Base-by-base conservation (phyloP, 2,888 invertebrate species). In the Troides helena region DNA sequence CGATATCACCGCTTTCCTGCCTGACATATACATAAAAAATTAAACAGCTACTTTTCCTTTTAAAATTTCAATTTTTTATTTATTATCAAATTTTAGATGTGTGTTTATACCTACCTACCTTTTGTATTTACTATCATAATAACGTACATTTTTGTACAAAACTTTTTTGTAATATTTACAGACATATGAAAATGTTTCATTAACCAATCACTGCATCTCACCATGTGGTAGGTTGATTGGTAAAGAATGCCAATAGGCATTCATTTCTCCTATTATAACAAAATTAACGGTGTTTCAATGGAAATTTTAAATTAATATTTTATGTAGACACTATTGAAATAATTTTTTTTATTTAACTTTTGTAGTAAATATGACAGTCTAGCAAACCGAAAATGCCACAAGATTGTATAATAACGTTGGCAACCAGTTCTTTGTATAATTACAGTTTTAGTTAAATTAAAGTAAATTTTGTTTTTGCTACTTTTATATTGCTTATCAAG, bases 1-100 rank as follows among this genome's bases (percentile, higher is more conserved):
- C 72, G 63, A 60, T 53, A 25, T 61, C 65, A 18, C 68, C 25
- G 62, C 50, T 53, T 65, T 57, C 7, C 65, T 53, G 59, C 53
- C 68, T 58, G 18, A 53, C 53, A n/a, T n/a, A 53, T 36, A 58
- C 23, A 53, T 43, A 58, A 62, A 53, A 23, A 62, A 46, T 63
- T 14, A 50, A 57, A 62, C 39, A 36, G 60, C 56, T 14, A 25
- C 25, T 65, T 64, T 53, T 53, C 53, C 53, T 53, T 53, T 18
- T 53, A 53, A 46, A 14, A 14, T 46, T 46, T 46, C n/a, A 0
- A n/a, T 53, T n/a, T 53, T n/a, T 53, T 53, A 53, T n/a, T 5
- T n/a, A 53, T 18, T n/a, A n/a, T 7, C 6, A 50, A n/a, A 18
- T 7, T 53, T 12, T 12, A 53, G 53, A 5, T n/a, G n/a, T n/a